Percentiles rank a stretch among this genome's conserved stretches.
These are phyloP conservation scores for Urophycis tenuis DNA, from an alignment of 2,797 vertebrate genomes.

Conservation along the genomic window DNA sequence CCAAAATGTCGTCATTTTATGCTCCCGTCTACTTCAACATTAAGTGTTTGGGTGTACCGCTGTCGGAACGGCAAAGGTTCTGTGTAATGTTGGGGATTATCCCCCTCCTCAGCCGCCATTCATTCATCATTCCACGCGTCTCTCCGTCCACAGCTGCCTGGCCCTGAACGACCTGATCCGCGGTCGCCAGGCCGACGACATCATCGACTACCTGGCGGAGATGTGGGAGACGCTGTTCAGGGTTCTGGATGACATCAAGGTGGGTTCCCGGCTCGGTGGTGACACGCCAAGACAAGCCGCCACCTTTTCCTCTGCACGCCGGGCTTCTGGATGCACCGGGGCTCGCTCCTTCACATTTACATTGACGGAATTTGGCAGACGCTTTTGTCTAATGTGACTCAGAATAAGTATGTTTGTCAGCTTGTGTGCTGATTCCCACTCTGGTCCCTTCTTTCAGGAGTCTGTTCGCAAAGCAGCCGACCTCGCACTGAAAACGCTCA, in stretches of 20 bases:
- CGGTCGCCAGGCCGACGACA: constrained; percentile 86
- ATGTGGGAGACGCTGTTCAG: constrained; percentile 97
- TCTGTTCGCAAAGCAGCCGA: constrained; percentile 96
- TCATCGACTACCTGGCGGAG: constrained; percentile 86
- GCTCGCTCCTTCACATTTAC: no score
- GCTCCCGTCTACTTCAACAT: neutral
- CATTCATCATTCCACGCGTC: neutral
- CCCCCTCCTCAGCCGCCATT: neutral
- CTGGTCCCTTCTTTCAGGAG: constrained; percentile 73
- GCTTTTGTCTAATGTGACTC: no score
- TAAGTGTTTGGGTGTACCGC: neutral
- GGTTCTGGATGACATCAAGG: constrained; percentile 99
- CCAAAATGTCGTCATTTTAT: neutral
- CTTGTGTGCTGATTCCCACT: neutral
- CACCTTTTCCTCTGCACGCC: neutral
- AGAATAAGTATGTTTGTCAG: no score
- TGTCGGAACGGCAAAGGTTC: neutral
- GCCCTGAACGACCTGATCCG: constrained; percentile 91
- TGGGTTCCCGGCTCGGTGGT: constrained; percentile 42
- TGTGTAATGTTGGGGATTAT: neutral
- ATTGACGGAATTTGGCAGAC: no score
- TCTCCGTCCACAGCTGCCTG: constrained; percentile 79
- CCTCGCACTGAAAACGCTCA: constrained; percentile 90
- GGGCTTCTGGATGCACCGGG: neutral
- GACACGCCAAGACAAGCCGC: neutral